Percentiles rank a stretch among this genome's conserved stretches.
Conservation (phyloP, 1,140 invertebrate genomes). For the Brachionus asplanchnoidis region DNA sequence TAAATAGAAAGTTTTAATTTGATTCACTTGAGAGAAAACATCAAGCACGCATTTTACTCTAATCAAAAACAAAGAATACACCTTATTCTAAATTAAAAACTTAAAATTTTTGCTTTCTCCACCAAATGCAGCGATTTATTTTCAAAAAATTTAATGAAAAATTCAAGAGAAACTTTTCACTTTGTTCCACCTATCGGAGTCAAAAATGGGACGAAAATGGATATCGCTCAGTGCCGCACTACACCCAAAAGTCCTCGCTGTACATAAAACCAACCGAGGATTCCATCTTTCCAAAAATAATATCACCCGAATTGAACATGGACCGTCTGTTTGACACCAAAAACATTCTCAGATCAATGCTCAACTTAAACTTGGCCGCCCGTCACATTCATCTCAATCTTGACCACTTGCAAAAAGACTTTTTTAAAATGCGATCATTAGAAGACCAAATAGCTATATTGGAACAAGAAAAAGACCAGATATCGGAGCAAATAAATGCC, state of each 20-base stretch:
- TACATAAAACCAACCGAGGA: constrained; percentile 5
- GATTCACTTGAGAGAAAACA: not conserved
- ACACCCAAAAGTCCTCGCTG: constrained; percentile 24
- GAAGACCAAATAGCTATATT: not conserved
- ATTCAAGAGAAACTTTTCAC: not conserved
- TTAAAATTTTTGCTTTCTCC: not conserved
- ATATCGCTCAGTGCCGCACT: constrained; percentile 14
- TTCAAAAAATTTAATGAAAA: not conserved
- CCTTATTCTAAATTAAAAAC: not conserved
- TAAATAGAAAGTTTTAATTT: not conserved
- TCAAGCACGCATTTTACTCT: not conserved
- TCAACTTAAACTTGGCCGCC: not conserved
- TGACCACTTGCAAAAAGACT: constrained; percentile 19
- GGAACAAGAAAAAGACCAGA: not conserved
- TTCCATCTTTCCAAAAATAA: not conserved
- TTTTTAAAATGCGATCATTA: constrained; percentile 6
- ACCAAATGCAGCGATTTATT: not conserved
- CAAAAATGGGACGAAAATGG: not conserved
- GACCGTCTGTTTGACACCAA: constrained; percentile 16
- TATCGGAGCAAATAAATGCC: constrained; percentile 12
- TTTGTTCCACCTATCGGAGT: not conserved
- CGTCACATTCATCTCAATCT: constrained; percentile 22
- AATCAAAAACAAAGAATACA: not conserved
- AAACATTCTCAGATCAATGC: not conserved
- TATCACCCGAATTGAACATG: constrained; percentile 9